Conservation (phyloP, 2,888 invertebrate genomes). For the Nephrotoma guestfalica region DNA sequence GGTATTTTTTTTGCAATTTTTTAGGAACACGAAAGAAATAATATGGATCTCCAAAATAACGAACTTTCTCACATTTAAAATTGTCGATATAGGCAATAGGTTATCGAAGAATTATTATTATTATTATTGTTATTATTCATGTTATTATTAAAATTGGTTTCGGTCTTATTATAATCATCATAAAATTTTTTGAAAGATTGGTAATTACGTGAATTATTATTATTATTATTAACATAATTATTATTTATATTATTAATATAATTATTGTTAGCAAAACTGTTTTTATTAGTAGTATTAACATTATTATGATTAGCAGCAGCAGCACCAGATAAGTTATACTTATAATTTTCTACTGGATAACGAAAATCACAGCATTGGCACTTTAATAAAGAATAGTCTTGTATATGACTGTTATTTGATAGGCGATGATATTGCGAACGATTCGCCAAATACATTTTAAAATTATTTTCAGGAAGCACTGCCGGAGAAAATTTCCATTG, state of each 20-base stretch:
- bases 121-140: constrained; percentile 5
- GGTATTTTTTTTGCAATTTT: neutral
- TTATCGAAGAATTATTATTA: constrained; percentile 6
- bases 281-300: neutral
- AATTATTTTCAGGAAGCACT: constrained; percentile 39
- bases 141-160: constrained; percentile 4
- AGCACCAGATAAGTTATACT: constrained; percentile 9
- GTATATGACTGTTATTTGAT: constrained; percentile 38
- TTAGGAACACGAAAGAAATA: neutral
- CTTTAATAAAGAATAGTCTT: constrained; percentile 41
- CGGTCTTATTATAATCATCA: constrained; percentile 10
- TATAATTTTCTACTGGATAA: constrained; percentile 21
- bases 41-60: neutral
- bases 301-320: neutral
- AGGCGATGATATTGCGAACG: constrained; percentile 46
- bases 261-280: neutral
- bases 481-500: constrained; percentile 42
- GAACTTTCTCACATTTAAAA: neutral
- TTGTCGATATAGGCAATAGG: constrained; percentile 1
- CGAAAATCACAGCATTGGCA: constrained; percentile 39
- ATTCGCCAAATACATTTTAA: constrained; percentile 43
- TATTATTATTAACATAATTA: neutral
- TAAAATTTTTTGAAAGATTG: neutral
- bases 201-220: neutral
- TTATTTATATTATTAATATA: neutral